Evolutionary conservation across 2,113 vertebrate genomes (phyloP).

Genomic region (Pelodiscus sinensis): DNA sequence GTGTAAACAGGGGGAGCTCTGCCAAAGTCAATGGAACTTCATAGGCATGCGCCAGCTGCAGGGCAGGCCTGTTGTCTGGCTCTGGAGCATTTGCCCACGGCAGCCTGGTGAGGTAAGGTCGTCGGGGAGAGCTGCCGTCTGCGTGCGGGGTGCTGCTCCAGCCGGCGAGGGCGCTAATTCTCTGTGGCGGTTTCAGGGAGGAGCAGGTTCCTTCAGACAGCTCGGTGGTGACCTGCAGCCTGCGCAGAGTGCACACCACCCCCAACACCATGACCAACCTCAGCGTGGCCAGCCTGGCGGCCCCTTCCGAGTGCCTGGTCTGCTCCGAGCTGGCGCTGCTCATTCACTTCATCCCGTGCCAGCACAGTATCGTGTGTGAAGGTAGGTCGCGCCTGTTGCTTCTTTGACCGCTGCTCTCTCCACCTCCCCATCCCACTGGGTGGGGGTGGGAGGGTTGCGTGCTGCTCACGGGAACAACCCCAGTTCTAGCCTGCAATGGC

Average conservation of each 20-base stretch:
- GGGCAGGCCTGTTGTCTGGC: background rate
- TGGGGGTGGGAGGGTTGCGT: background rate
- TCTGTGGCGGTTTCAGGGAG: slow-evolving; percentile 74
- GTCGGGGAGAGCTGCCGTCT: background rate
- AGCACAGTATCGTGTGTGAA: slow-evolving; percentile 97
- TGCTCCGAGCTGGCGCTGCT: slow-evolving; percentile 95
- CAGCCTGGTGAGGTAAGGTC: accelerated
- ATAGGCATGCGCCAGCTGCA: background rate
- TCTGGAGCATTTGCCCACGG: accelerated
- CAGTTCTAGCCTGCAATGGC: background rate
- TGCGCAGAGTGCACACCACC: slow-evolving; percentile 87
- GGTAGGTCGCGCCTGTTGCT: slow-evolving; percentile 73
- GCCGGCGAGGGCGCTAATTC: background rate
- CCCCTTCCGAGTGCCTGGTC: slow-evolving; percentile 95
- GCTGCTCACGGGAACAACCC: slow-evolving; percentile 9
- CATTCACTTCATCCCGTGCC: slow-evolving; percentile 93
- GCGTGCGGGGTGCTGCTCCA: background rate
- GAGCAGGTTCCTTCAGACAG: slow-evolving; percentile 82
- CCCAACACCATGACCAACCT: slow-evolving; percentile 97
- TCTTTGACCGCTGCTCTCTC: background rate
- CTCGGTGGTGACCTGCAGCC: slow-evolving; percentile 77
- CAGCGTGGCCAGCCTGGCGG: slow-evolving; percentile 76
- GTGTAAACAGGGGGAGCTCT: background rate
- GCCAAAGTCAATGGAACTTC: background rate
- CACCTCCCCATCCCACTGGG: accelerated